A percentile compares a stretch with the other conserved stretches of the same genome.
Conservation (phyloP, 2,797 vertebrate genomes). For the Merluccius polli region DNA sequence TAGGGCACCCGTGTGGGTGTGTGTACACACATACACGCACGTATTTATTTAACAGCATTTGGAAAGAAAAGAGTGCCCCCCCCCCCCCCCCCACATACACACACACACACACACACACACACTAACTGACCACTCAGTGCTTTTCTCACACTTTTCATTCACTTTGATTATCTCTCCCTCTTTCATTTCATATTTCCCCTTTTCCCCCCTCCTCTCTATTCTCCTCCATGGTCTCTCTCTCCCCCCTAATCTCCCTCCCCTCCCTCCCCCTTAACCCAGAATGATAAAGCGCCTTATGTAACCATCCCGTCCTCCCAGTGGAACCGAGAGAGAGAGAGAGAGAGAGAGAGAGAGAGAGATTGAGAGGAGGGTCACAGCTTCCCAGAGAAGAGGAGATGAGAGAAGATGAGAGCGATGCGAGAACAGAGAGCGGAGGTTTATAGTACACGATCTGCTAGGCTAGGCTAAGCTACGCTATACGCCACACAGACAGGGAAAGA, state of each 20-base stretch:
- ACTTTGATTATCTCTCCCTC: neutral
- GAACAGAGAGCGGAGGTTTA: conserved; percentile 31
- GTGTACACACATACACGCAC: too few relatives aligned
- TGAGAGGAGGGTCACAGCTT: neutral
- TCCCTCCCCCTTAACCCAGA: conserved; percentile 39
- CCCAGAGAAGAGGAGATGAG: neutral
- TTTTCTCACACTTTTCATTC: too few relatives aligned
- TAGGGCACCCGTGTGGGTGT: neutral
- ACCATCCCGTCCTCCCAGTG: conserved; percentile 21
- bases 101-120: too few relatives aligned
- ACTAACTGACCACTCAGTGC: too few relatives aligned
- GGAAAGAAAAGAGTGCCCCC: too few relatives aligned
- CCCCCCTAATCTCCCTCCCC: conserved; percentile 6
- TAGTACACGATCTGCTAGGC: conserved; percentile 40
- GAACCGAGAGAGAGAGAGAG: too few relatives aligned
- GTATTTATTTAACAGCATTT: too few relatives aligned
- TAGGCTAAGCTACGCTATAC: conserved; percentile 10
- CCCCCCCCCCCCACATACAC: too few relatives aligned
- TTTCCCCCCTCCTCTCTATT: conserved; percentile 17
- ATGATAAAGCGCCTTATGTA: conserved; percentile 56
- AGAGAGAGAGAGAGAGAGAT: too few relatives aligned
- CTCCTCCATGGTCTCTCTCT: conserved; percentile 18
- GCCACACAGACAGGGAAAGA: neutral
- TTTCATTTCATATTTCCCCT: neutral
- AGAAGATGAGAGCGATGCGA: neutral